Evolutionary conservation across 2,797 vertebrate species (phyloP).

Genomic region (Nasua narica): DNA sequence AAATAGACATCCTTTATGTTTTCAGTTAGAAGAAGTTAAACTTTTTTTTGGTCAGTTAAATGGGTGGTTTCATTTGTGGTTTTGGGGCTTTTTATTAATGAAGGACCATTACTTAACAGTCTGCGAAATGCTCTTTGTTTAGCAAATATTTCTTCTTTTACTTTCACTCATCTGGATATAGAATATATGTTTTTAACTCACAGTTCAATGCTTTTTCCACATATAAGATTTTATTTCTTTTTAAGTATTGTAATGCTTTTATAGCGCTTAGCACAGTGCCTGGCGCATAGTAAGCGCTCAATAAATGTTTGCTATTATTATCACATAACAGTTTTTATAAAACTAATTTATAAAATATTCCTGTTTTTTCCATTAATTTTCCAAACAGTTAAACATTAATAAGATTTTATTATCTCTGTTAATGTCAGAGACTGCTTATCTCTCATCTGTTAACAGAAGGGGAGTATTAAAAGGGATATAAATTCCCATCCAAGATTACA

Average conservation of each 20-base stretch:
- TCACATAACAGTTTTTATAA: slow-evolving; percentile 37
- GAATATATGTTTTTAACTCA: slow-evolving; percentile 41
- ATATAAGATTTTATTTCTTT: slow-evolving; percentile 30
- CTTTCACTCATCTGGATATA: slow-evolving; percentile 22
- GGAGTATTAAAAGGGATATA: slow-evolving; percentile 21
- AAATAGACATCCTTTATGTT: background rate
- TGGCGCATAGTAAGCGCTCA: slow-evolving; percentile 76
- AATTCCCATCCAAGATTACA: background rate
- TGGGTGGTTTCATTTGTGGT: background rate
- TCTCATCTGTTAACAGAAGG: slow-evolving; percentile 7
- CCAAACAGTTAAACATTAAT: slow-evolving; percentile 35
- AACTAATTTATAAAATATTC: slow-evolving; percentile 42
- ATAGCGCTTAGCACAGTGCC: slow-evolving; percentile 68
- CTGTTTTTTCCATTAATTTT: slow-evolving; percentile 37
- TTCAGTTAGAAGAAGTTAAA: slow-evolving; percentile 25
- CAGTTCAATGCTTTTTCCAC: slow-evolving; percentile 24
- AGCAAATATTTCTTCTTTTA: slow-evolving; percentile 54
- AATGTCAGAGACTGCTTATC: background rate
- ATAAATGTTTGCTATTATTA: slow-evolving; percentile 70
- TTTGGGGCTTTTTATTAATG: background rate
- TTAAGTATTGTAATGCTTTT: slow-evolving; percentile 12
- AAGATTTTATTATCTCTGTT: slow-evolving; percentile 40
- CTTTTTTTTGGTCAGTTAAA: background rate
- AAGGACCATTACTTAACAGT: slow-evolving; percentile 18
- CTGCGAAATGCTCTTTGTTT: slow-evolving; percentile 51